Evolutionary conservation across 2,113 vertebrate genomes (phyloP).

Genomic region (mouse (Mus musculus)): GRCm39 chr13:47666001-47666500

Average conservation of each 20-base stretch:
- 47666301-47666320: not conserved
- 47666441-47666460: not conserved
- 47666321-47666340: not conserved
- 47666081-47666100: slow-evolving; percentile 1
- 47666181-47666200: not conserved
- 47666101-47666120: not conserved
- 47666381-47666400: not conserved
- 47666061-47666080: not conserved
- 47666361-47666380: not conserved
- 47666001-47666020: not conserved
- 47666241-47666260: not conserved
- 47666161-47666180: not conserved
- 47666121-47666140: not conserved
- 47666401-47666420: not conserved
- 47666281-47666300: not conserved
- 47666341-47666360: not conserved
- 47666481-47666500: accelerated
- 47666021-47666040: not conserved
- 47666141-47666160: not conserved
- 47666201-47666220: not conserved
- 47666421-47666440: not conserved
- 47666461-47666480: too few relatives aligned
- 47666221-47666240: not conserved
- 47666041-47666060: not conserved
- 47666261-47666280: not conserved